Base-by-base conservation (phyloP, 2,888 invertebrate genomes). In the Zootermopsis nevadensis region DNA sequence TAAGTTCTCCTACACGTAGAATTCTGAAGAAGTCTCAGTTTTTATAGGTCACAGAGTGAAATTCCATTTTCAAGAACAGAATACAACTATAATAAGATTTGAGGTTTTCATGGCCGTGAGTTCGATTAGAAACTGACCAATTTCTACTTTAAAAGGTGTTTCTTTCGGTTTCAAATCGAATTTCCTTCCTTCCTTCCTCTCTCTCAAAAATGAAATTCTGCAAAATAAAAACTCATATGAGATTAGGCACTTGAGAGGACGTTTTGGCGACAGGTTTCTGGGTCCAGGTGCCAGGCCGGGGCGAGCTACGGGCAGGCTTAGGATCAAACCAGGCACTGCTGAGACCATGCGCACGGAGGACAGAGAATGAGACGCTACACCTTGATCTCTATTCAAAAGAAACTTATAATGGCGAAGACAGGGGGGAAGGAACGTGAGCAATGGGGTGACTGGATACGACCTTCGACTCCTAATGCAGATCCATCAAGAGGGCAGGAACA, bases 391-490 rank as follows among this genome's bases (percentile, higher is more conserved):
- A 27, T 27, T 60, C 60, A 60, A 60, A 15, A 15, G 27, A 60
- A 60, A 60, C 2, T 1, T 60, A 27, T 60, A n/a, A 60, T 60
- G 60, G n/a, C 27, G 27, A 60, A 60, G n/a, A 60, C 2, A 27
- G 27, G 60, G 8, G 60, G 60, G 27, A 27, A 6, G 27, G 3
- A 60, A 60, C 60, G n/a, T n/a, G 60, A 7, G n/a, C 27, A 60
- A 10, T 60, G 60, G 60, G 60, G 60, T 60, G 60, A 6, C n/a
- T 24, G 48, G 48, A 1, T 48, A 19, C 15, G 60, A 27, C 60
- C 60, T 60, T n/a, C 60, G 60, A 60, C 60, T 60, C n/a, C 27
- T 60, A n/a, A 60, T 60, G n/a, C 27, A 27, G 60, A 60, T 60
- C 27, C 60, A n/a, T 12, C 19, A 48, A 1, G 15, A 15, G 48